Evolutionary conservation across 2,113 vertebrate genomes (phyloP).

Genomic region (Neolamprologus longior): DNA sequence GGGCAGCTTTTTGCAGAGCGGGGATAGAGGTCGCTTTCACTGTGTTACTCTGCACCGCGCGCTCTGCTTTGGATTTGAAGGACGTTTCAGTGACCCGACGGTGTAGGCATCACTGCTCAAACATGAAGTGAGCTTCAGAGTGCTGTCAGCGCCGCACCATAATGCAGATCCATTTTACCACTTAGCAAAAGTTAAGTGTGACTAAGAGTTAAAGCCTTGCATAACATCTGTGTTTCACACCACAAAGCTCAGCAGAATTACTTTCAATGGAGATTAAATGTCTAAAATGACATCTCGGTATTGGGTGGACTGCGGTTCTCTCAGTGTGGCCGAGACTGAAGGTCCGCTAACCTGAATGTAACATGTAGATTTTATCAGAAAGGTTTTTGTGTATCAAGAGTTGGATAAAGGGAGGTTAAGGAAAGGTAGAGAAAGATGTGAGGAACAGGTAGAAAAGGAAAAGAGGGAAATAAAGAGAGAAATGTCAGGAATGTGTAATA

Average conservation of each 20-base stretch:
- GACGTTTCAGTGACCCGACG: not conserved
- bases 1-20: not conserved
- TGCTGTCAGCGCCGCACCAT: not conserved
- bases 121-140: not conserved
- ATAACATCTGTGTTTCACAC: not conserved
- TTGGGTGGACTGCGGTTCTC: not conserved
- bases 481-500: not conserved
- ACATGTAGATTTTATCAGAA: not conserved
- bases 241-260: slow-evolving; percentile 20
- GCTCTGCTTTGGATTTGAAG: not conserved
- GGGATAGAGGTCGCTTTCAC: not conserved
- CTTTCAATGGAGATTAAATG: not conserved
- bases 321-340: not conserved
- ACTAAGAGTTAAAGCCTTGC: not conserved
- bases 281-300: not conserved
- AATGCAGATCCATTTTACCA: slow-evolving; percentile 28
- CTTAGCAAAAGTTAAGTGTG: slow-evolving; percentile 12
- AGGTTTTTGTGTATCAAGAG: not conserved
- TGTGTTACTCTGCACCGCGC: not conserved
- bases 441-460: not conserved
- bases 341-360: not conserved
- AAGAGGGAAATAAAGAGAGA: not conserved
- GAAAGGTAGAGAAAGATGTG: not conserved
- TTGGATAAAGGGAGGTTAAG: not conserved
- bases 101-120: slow-evolving; percentile 3